Evolutionary conservation across 2,888 invertebrate species (phyloP).

Genomic region (Ramazzottius varieornatus): DNA sequence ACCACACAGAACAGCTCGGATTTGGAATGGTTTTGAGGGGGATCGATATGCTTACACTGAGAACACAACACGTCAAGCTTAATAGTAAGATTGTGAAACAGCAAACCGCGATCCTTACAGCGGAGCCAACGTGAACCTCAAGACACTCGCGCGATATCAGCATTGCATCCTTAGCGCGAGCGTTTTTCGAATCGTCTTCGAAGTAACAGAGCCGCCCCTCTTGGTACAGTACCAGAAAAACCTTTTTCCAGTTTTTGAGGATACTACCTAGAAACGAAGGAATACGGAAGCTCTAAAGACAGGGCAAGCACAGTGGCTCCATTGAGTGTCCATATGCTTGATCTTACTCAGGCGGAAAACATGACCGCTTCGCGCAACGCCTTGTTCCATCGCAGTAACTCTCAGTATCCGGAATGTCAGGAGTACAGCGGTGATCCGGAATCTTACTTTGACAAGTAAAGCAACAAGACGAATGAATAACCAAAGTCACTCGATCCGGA

Average conservation of each 20-base stretch:
- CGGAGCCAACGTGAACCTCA: background rate
- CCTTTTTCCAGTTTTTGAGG: conserved; percentile 18
- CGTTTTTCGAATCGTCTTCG: conserved; percentile 10
- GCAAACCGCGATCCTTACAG: background rate
- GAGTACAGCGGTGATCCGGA: too few species aligned
- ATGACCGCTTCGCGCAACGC: too few species aligned
- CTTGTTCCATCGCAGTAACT: too few species aligned
- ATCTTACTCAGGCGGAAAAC: too few species aligned
- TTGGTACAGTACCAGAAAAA: conserved; percentile 18
- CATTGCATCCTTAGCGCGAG: background rate
- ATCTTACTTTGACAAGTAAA: too few species aligned
- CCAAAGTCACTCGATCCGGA: too few species aligned
- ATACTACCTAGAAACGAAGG: conserved; percentile 14
- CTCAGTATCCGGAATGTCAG: too few species aligned
- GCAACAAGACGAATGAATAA: too few species aligned
- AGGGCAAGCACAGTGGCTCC: too few species aligned
- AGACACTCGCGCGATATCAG: background rate
- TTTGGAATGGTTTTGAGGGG: background rate
- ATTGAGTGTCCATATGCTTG: too few species aligned
- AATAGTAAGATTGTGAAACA: too few species aligned
- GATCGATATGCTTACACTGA: background rate
- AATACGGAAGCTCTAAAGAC: too few species aligned
- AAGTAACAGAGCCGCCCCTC: conserved; percentile 17
- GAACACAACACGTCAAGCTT: background rate
- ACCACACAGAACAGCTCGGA: background rate